Evolutionary conservation across 2,888 invertebrate species (phyloP), one percentile per base, ranked within the genome.

Genomic region (Anoncus sp.): DNA sequence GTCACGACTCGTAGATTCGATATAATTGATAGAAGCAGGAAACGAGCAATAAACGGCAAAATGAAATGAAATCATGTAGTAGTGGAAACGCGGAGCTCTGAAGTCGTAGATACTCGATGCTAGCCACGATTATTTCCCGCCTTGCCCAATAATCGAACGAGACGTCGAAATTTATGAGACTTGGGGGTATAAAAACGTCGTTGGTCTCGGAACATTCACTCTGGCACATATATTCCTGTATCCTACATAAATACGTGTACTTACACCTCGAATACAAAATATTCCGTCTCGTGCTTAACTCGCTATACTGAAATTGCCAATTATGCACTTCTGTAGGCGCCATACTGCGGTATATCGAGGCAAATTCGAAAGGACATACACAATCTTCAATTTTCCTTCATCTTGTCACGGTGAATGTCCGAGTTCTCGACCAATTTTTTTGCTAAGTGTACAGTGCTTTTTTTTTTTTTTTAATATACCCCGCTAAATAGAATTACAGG

Each of bases 11-110:
- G 65, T 59, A 83, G 83, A 84, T 86, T 82, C 81, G 84, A 85
- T 85, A 85, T 86, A 85, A 87, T 86, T 83, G 85, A 85, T 85
- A 86, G 83, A 83, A 82, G 87, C 84, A 84, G 76, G 76, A 76
- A 78, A 80, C 71, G 66, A 51, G 63, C 49, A 73, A 76, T 49
- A 75, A 76, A 76, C 71, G 43, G 49, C 55, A 62, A 69, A 77
- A 74, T 57, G 62, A 71, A 78, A 74, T 71, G 80, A 63, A 70
- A 74, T 79, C 73, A 63, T 65, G 63, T 51, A 63, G 45, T 53
- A 49, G 43, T 18, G 60, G 53, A 24, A 55, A 67, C 43, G 40
- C 31, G 53, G 53, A 62, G 31, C 27, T 43, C 62, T 24, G 24
- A 35, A 40, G 20, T 65, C 59, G 60, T 62, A 57, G 63, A 27